Evolutionary conservation across 2,113 vertebrate genomes (phyloP).

Genomic region (Clupea harengus): DNA sequence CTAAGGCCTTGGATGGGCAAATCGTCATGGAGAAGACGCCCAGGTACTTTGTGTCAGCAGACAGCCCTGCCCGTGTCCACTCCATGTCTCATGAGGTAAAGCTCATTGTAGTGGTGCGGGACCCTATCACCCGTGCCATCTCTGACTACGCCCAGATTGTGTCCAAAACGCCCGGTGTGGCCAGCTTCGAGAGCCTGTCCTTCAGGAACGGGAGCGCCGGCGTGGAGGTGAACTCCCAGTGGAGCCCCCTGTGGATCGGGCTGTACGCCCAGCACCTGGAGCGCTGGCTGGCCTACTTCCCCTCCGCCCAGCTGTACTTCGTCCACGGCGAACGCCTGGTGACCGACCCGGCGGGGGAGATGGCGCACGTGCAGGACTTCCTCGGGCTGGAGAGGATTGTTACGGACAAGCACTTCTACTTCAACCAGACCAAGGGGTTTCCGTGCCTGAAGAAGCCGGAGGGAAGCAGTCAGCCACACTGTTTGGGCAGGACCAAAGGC

Average conservation of each 20-base stretch:
- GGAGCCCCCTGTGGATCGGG: constrained; percentile 83
- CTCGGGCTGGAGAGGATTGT: constrained; percentile 81
- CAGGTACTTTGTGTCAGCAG: constrained; percentile 80
- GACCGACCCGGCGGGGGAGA: constrained; percentile 79
- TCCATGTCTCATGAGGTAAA: constrained; percentile 86
- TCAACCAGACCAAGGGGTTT: constrained; percentile 85
- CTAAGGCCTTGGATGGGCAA: constrained; percentile 82
- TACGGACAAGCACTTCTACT: constrained; percentile 85
- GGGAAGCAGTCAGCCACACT: constrained; percentile 85
- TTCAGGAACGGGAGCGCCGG: constrained; percentile 76
- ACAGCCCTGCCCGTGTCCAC: constrained; percentile 84
- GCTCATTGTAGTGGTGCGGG: constrained; percentile 83
- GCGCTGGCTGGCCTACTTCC: constrained; percentile 82
- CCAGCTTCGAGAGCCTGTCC: constrained; percentile 77
- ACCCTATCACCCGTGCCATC: constrained; percentile 85
- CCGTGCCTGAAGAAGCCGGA: constrained; percentile 78
- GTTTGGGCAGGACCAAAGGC: constrained; percentile 85
- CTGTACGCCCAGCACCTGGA: constrained; percentile 85
- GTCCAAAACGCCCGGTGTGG: constrained; percentile 63
- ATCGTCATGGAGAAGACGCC: constrained; percentile 87
- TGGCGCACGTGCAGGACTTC: constrained; percentile 82
- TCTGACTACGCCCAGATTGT: constrained; percentile 87
- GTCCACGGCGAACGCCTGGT: constrained; percentile 82
- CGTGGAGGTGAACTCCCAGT: constrained; percentile 79
- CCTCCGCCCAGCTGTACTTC: constrained; percentile 80